Evolutionary conservation across 2,888 invertebrate species (phyloP).

Genomic region (Caenorhabditis sinica): DNA sequence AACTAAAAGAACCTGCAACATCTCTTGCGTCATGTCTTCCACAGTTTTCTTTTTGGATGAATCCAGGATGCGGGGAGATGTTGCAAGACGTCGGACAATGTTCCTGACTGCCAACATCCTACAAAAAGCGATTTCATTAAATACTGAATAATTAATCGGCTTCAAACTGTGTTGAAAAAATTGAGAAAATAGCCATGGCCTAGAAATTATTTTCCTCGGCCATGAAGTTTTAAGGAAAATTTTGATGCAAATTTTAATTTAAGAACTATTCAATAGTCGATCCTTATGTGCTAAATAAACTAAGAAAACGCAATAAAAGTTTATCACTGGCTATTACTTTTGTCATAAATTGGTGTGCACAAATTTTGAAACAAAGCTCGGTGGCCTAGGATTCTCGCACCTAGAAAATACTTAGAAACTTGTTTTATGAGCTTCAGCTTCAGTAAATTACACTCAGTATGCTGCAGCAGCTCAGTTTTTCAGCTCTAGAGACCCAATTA

Average conservation of each 20-base stretch:
- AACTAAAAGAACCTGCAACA: slow-evolving; percentile 55
- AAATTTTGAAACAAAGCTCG: too few species aligned
- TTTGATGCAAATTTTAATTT: neutral
- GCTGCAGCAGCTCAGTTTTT: too few species aligned
- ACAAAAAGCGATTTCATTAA: neutral
- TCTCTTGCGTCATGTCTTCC: slow-evolving; percentile 66
- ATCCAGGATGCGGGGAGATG: slow-evolving; percentile 19
- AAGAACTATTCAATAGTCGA: neutral
- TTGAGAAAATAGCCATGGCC: slow-evolving; percentile 16
- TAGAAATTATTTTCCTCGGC: slow-evolving; percentile 23
- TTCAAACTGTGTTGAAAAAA: slow-evolving; percentile 10
- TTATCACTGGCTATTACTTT: too few species aligned
- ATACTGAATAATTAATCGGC: too few species aligned
- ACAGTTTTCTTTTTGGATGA: slow-evolving; percentile 45
- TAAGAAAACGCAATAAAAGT: too few species aligned
- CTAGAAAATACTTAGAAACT: too few species aligned
- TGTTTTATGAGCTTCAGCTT: neutral
- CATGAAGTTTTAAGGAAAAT: neutral
- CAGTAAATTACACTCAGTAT: too few species aligned
- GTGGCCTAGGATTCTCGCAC: too few species aligned
- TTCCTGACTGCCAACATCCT: slow-evolving; percentile 44
- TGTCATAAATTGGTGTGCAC: too few species aligned
- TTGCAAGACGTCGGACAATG: slow-evolving; percentile 40
- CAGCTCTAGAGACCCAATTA: too few species aligned
- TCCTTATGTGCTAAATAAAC: neutral